Base-by-base conservation (phyloP, 2,113 vertebrate species). In the Anas platyrhynchos region DNA sequence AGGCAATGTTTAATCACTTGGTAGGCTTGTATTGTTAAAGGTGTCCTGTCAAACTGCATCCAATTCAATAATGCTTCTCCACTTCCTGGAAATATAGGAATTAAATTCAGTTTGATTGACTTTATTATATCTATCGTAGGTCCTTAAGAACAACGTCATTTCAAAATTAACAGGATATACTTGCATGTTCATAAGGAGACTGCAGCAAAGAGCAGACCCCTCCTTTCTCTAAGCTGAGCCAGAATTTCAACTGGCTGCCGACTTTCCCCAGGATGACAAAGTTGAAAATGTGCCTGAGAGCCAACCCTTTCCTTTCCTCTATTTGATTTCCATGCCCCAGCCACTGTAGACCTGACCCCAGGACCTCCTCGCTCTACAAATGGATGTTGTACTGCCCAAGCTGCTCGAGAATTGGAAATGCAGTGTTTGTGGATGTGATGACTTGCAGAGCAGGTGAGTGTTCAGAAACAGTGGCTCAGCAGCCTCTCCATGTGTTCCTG, bases 321-420 rank as follows among this genome's bases (percentile, higher is more conserved):
- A 32, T 91, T 87, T 84, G 92, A 92, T 86, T 88, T 83, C 85
- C 77, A 43, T 90, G 79, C 68, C 80, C 75, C 58, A 59, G 56
- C 34, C 91, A 81, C 88, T 36, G 77, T 54, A 58, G 83, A 82
- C 59, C 63, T 94, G 93, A 95, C 88, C 95, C 55, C 62, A 67
- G 86, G 59, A 96, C 81, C 81, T 95, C 27, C n/a, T 89, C 66
- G 27, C 69, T 88, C 92, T 94, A 91, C 91, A 93, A 95, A 91
- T 76, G 66, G 63, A 89, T 91, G 48, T 73, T 89, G 66, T 38
- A 36, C 63, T 83, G 78, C 86, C 78, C 77, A 59, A 43, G 91
- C 67, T 88, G n/a, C 81, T 94, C 58, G 4, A 3, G 25, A 85
- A 80, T 46, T 79, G 93, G 73, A 94, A 96, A 93, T 48, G 56